Evolutionary conservation across 1,140 invertebrate genomes (phyloP).

Genomic region (Temnothorax curvispinosus): DNA sequence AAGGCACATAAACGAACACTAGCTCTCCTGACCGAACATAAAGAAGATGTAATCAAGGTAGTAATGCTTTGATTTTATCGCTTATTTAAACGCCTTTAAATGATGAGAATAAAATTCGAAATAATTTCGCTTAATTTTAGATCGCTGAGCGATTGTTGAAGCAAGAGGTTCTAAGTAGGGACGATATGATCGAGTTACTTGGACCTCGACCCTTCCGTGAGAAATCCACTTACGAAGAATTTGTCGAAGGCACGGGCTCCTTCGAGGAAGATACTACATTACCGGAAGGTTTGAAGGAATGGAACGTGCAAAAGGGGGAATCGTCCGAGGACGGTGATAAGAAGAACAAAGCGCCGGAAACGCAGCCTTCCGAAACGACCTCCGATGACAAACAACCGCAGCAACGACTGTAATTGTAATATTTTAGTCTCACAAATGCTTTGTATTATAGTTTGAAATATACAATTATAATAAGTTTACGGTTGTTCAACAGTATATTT

Average conservation of each 20-base stretch:
- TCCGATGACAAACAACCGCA: conserved; percentile 69
- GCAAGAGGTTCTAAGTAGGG: conserved; percentile 97
- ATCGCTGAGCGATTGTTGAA: conserved; percentile 97
- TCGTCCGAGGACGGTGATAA: conserved; percentile 15
- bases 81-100: conserved; percentile 5
- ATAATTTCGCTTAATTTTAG: conserved; percentile 81
- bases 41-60: conserved; percentile 95
- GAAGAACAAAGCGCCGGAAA: neutral
- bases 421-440: conserved; percentile 76
- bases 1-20: conserved; percentile 93
- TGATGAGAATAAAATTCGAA: neutral
- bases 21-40: conserved; percentile 93
- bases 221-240: conserved; percentile 99
- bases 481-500: conserved; percentile 34
- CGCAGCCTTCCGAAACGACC: conserved; percentile 26
- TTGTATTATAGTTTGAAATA: conserved; percentile 83
- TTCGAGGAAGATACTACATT: conserved; percentile 98
- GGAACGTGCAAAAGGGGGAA: conserved; percentile 92
- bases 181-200: conserved; percentile 99
- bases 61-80: neutral
- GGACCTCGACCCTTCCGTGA: conserved; percentile 98
- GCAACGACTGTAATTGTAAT: conserved; percentile 75
- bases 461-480: conserved; percentile 60
- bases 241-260: conserved; percentile 99
- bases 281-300: conserved; percentile 97